Base-by-base conservation (phyloP, 2,797 vertebrate genomes). In the Lepus oiostolus region DNA sequence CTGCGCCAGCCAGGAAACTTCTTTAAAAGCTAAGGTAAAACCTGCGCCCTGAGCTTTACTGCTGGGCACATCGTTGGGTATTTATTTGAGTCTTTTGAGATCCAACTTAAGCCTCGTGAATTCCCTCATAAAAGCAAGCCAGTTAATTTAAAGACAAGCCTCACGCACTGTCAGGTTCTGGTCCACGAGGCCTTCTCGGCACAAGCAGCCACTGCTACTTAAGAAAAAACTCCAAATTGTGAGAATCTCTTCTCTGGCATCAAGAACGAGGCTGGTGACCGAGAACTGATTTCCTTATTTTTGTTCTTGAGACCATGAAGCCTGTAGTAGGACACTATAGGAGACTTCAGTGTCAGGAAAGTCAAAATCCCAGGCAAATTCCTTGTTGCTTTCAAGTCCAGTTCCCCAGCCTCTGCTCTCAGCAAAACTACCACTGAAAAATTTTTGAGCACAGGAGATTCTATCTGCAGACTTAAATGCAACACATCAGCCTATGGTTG, bases 11-110 rank as follows among this genome's bases (percentile, higher is more conserved):
- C 35, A 65, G 35, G n/a, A 96, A 93, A 65, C 42, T 58, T 85
- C 42, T 62, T 89, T 7, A 68, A 88, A 88, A 38, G 74, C 77
- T 83, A 79, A 91, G 80, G 74, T 92, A 82, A 81, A 95, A 50
- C 17, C 3, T 60, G 21, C 3, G 42, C 75, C 83, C 52, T 65
- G 52, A 95, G 71, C 54, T 91, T 84, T 90, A 81, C 72, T 77
- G 28, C 24, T 85, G 38, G 92, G 30, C 50, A 77, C 47, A 86
- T 79, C 22, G 65, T 79, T 79, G 13, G 3, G 74, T 84, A 86
- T 91, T 93, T 83, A 82, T 52, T 93, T 90, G 85, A 91, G 70
- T 93, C 32, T 80, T 80, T 90, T 91, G 85, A 93, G 22, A 85
- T 86, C 42, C 65, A 86, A 35, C 17, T 4, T 38, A 35, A 71